Evolutionary conservation across 30 jellyfish, hydroid and myxozoan genomes (phyloP).

Genomic region (Chrysaora quinquecirrha): DNA sequence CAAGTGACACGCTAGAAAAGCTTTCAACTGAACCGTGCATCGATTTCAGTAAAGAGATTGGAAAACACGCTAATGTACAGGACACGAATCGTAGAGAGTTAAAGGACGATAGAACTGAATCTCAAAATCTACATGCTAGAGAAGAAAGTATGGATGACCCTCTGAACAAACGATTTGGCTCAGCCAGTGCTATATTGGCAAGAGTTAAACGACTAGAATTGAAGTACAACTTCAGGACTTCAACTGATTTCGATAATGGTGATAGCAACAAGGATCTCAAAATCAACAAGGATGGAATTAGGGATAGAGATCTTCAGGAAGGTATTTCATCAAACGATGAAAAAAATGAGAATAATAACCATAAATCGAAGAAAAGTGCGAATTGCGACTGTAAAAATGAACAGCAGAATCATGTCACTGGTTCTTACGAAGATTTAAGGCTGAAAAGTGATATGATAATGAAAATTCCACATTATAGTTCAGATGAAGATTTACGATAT

Average conservation of each 20-base stretch:
- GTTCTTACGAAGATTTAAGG: background rate
- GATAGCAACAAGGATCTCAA: too few relatives aligned
- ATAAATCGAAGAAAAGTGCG: background rate
- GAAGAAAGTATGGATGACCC: slow-evolving; percentile 10
- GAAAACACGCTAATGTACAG: background rate
- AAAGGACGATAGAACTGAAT: background rate
- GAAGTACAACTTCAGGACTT: slow-evolving; percentile 38
- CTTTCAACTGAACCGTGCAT: background rate
- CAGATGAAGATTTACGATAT: background rate
- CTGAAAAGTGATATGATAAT: background rate
- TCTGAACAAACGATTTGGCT: slow-evolving; percentile 43
- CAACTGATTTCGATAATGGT: background rate
- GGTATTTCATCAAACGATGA: background rate
- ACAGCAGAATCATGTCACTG: background rate
- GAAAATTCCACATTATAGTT: background rate
- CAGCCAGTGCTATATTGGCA: slow-evolving; percentile 69
- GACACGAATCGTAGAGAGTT: background rate
- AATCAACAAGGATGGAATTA: too few relatives aligned
- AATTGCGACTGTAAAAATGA: background rate
- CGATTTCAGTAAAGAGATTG: background rate
- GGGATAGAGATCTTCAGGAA: background rate
- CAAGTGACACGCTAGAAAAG: background rate
- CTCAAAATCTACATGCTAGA: background rate
- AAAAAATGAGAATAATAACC: background rate
- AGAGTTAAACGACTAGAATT: slow-evolving; percentile 57